These are phyloP conservation scores for Trichonephila clavata DNA, from an alignment of 1,140 invertebrate genomes.

Conservation along the genomic window DNA sequence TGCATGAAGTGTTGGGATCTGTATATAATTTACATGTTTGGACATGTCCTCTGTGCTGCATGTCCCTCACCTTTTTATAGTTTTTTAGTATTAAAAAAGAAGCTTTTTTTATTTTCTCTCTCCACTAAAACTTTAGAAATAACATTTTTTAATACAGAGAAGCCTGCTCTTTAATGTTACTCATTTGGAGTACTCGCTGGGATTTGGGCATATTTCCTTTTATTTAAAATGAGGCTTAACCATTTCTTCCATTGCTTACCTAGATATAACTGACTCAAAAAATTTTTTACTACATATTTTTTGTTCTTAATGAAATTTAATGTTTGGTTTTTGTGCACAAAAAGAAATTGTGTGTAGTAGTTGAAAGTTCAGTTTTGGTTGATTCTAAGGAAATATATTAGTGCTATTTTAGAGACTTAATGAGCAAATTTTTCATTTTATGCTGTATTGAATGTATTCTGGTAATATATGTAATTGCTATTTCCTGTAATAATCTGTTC, in stretches of 20 bases:
- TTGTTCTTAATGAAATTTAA: not conserved
- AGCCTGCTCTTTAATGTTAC: constrained; percentile 12
- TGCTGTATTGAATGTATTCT: too few species aligned
- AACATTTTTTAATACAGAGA: constrained; percentile 9
- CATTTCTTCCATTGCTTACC: not conserved
- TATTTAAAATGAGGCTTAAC: not conserved
- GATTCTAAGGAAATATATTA: too few species aligned
- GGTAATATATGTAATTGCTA: too few species aligned
- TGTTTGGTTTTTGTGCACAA: not conserved
- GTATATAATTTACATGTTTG: constrained; percentile 75
- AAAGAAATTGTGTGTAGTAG: not conserved
- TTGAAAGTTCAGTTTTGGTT: too few species aligned
- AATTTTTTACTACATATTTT: not conserved
- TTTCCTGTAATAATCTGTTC: too few species aligned
- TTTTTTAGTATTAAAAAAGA: constrained; percentile 67
- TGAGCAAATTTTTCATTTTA: too few species aligned
- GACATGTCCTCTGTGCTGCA: constrained; percentile 77
- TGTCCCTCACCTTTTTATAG: constrained; percentile 72
- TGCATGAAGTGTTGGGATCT: constrained; percentile 75
- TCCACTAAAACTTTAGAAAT: constrained; percentile 41
- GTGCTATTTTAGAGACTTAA: too few species aligned
- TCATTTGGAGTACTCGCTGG: not conserved
- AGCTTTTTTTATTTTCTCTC: constrained; percentile 66
- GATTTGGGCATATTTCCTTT: constrained; percentile 1
- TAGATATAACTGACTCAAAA: not conserved